Percentiles rank a stretch among this genome's conserved stretches.
These are phyloP conservation scores for Serinus canaria DNA, from an alignment of 2,113 vertebrate genomes.

Conservation along the genomic window DNA sequence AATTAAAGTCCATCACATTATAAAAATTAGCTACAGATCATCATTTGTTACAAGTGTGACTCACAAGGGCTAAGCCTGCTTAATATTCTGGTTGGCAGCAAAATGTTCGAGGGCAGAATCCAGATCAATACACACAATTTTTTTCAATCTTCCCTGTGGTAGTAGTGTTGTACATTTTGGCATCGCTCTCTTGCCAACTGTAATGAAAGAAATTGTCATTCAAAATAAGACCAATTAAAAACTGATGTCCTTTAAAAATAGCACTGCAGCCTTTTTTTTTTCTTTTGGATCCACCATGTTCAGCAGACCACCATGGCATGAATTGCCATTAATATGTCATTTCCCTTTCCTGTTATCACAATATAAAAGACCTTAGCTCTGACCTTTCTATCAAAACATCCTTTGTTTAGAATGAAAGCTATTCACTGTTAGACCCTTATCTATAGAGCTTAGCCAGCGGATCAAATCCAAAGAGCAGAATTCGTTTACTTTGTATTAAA, in stretches of 20 bases:
- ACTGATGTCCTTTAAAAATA: constrained; percentile 17
- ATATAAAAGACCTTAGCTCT: constrained; percentile 78
- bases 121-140: background rate
- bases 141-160: background rate
- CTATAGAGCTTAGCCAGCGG: constrained; percentile 78
- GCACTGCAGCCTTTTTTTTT: background rate
- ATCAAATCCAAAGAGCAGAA: constrained; percentile 83
- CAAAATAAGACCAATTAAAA: constrained; percentile 49
- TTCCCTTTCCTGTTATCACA: constrained; percentile 87
- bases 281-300: constrained; percentile 53
- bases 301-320: constrained; percentile 75
- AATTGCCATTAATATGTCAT: constrained; percentile 82
- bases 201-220: constrained; percentile 47
- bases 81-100: constrained; percentile 30
- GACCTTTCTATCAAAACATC: constrained; percentile 89
- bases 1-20: background rate
- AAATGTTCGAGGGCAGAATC: background rate
- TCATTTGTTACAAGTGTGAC: constrained; percentile 23
- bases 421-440: constrained; percentile 79
- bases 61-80: constrained; percentile 45
- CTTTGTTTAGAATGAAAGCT: constrained; percentile 84
- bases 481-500: constrained; percentile 87
- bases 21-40: constrained; percentile 34
- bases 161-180: background rate
- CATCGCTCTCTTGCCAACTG: background rate